A percentile compares a stretch with the other conserved stretches of the same genome.
Conservation (phyloP, 2,888 invertebrate species). For the Bimastos eiseni region DNA sequence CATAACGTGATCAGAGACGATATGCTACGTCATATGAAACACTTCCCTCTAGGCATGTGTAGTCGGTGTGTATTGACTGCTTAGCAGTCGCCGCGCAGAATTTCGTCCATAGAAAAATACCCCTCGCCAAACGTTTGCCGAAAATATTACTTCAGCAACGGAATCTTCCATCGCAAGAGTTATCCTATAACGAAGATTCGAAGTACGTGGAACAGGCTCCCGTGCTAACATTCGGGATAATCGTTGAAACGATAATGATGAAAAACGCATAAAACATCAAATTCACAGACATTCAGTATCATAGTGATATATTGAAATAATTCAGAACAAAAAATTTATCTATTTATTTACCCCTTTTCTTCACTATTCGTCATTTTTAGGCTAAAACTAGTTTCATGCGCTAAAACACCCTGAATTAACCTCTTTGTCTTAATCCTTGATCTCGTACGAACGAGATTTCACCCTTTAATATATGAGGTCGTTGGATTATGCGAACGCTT, state of each 20-base stretch:
- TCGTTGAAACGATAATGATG: background rate
- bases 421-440: conserved; percentile 18
- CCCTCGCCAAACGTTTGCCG: too few species aligned
- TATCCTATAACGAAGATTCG: background rate
- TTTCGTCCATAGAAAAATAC: too few species aligned
- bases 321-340: background rate
- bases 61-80: too few species aligned
- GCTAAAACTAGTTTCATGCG: background rate
- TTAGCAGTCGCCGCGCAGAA: too few species aligned
- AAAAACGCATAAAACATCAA: background rate
- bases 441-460: background rate
- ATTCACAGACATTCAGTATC: background rate
- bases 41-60: too few species aligned
- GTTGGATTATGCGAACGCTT: too few species aligned
- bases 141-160: too few species aligned
- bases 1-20: too few species aligned
- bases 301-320: background rate
- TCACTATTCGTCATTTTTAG: conserved; percentile 37
- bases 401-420: background rate
- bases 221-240: background rate
- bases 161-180: too few species aligned
- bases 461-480: too few species aligned
- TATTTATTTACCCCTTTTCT: conserved; percentile 38
- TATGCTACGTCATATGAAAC: too few species aligned
- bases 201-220: background rate